Evolutionary conservation across 2,888 invertebrate species (phyloP).

Genomic region (Cremastinae sp.): DNA sequence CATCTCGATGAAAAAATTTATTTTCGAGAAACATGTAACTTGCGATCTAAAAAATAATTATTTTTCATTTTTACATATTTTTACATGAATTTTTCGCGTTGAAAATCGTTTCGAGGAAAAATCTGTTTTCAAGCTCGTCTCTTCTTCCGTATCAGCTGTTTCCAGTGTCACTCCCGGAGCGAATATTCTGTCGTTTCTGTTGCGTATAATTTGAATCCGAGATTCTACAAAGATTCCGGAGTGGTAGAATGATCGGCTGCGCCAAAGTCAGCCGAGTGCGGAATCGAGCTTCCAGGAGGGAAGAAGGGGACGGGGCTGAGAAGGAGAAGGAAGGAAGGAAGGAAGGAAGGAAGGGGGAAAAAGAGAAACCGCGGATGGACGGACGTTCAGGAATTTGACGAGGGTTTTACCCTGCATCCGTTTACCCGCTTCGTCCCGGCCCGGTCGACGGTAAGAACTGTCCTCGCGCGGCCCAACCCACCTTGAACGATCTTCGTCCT

Average conservation of each 20-base stretch:
- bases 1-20: too few species aligned
- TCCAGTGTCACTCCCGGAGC: too few species aligned
- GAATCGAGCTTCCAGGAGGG: conserved; percentile 50
- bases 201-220: conserved; percentile 21
- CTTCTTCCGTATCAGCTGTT: too few species aligned
- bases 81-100: too few species aligned
- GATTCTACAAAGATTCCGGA: conserved; percentile 30
- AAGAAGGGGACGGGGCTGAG: conserved; percentile 43
- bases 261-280: conserved; percentile 44
- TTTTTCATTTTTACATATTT: too few species aligned
- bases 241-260: neutral
- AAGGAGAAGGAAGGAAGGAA: too few species aligned
- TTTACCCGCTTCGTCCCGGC: neutral
- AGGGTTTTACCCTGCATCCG: conserved; percentile 31
- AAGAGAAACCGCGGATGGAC: conserved; percentile 50
- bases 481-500: neutral
- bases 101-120: too few species aligned
- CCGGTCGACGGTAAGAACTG: neutral
- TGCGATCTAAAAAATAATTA: too few species aligned
- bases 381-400: conserved; percentile 54
- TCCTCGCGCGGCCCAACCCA: neutral
- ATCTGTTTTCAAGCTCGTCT: too few species aligned
- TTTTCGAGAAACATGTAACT: too few species aligned
- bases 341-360: too few species aligned
- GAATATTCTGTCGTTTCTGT: conserved; percentile 7